These are phyloP conservation scores for Lutjanus campechanus DNA, from an alignment of 2,797 vertebrate genomes.

Conservation along the genomic window DNA sequence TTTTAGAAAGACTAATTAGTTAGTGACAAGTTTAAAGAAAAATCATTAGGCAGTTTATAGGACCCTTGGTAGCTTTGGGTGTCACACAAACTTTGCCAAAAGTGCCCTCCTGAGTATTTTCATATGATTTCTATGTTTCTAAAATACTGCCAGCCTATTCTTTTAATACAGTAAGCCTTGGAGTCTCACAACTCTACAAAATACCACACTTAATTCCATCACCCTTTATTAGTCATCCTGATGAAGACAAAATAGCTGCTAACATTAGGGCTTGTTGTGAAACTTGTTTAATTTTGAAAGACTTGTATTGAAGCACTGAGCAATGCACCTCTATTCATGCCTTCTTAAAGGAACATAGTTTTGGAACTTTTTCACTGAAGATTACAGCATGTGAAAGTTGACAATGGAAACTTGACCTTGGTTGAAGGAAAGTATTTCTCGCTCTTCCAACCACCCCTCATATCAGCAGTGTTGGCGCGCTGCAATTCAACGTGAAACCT, in stretches of 20 bases:
- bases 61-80: no score
- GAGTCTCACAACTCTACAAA: not conserved
- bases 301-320: not conserved
- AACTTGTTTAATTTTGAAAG: not conserved
- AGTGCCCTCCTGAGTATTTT: no score
- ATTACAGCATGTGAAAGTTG: conserved; percentile 4
- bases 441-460: not conserved
- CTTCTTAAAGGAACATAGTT: not conserved
- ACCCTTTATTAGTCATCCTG: not conserved
- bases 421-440: not conserved
- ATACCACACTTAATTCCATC: not conserved
- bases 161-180: not conserved
- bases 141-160: not conserved
- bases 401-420: not conserved
- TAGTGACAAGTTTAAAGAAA: no score
- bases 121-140: no score
- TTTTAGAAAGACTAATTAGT: no score
- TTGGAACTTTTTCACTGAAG: not conserved
- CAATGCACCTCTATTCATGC: not conserved
- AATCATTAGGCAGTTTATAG: no score
- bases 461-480: not conserved
- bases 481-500: no score
- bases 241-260: not conserved
- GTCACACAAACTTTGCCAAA: no score
- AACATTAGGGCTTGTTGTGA: not conserved